Conservation (phyloP, 2,888 invertebrate species). For the Lithodes maja region DNA sequence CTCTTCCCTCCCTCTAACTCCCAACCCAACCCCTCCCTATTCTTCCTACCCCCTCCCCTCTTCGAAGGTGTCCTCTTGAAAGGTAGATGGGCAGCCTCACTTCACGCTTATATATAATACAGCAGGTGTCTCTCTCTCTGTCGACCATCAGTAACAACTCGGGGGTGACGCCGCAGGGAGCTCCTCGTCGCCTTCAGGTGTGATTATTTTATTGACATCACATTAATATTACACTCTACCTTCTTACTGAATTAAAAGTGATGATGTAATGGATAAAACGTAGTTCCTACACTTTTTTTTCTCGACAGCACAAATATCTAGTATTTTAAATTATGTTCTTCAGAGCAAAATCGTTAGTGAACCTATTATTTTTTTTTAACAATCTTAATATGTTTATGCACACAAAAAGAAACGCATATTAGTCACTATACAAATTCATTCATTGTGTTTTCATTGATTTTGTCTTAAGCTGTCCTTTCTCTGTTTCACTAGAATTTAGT, state of each 20-base stretch:
- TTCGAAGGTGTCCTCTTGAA: constrained; percentile 38
- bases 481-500: too few species aligned
- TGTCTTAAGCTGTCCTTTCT: too few species aligned
- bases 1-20: neutral
- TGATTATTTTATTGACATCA: neutral
- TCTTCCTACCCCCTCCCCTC: constrained; percentile 12
- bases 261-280: too few species aligned
- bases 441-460: neutral
- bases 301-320: too few species aligned
- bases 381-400: too few species aligned
- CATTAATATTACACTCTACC: too few species aligned
- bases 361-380: too few species aligned
- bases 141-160: constrained; percentile 40
- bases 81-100: constrained; percentile 47
- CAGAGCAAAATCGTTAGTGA: too few species aligned
- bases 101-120: constrained; percentile 45
- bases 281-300: too few species aligned
- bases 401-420: too few species aligned
- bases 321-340: too few species aligned
- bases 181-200: constrained; percentile 15
- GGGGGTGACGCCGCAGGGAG: constrained; percentile 52
- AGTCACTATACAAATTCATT: neutral
- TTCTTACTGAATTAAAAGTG: too few species aligned
- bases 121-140: neutral
- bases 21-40: neutral